A percentile compares a stretch with the other conserved stretches of the same genome.
phyloP scores from a whole-genome alignment of 2,797 vertebrate species.

The Melanotaenia pygmaea region DNA sequence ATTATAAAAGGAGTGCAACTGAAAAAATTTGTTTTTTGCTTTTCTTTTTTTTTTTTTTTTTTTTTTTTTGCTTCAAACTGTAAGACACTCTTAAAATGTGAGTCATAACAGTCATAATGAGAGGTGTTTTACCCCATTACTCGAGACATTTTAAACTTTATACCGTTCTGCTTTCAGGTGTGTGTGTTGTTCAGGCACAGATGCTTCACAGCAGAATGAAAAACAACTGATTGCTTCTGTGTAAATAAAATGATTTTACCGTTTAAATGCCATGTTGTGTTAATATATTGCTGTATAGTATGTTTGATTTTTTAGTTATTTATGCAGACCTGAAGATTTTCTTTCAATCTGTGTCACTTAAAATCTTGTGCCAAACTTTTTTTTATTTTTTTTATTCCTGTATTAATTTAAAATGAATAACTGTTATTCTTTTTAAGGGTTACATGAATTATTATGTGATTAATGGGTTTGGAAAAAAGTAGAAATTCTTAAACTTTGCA shows the following conservation, averaged over 20 bases:
- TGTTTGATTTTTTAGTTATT: too few species aligned
- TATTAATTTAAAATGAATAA: too few species aligned
- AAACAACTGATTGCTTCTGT: neutral
- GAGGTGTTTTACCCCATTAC: slow-evolving; percentile 1
- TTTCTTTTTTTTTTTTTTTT: neutral
- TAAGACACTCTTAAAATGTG: neutral
- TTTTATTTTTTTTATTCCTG: too few species aligned
- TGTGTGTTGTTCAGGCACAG: slow-evolving; percentile 3
- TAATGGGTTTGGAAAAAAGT: too few species aligned
- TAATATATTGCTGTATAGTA: neutral
- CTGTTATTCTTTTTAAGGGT: too few species aligned
- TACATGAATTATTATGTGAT: too few species aligned
- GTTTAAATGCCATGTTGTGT: neutral
- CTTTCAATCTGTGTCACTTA: too few species aligned
- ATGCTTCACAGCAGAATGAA: neutral
- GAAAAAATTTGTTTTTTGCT: too few species aligned
- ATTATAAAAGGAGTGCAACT: neutral
- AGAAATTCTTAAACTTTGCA: too few species aligned
- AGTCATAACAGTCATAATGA: slow-evolving; percentile 1
- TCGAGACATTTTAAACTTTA: slow-evolving; percentile 6
- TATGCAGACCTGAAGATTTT: too few species aligned
- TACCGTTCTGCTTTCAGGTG: slow-evolving; percentile 11
- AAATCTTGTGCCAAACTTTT: too few species aligned
- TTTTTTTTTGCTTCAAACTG: neutral
- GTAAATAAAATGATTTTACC: neutral